Conservation (phyloP, 2,888 invertebrate genomes). For the Cephus nigrinus region DNA sequence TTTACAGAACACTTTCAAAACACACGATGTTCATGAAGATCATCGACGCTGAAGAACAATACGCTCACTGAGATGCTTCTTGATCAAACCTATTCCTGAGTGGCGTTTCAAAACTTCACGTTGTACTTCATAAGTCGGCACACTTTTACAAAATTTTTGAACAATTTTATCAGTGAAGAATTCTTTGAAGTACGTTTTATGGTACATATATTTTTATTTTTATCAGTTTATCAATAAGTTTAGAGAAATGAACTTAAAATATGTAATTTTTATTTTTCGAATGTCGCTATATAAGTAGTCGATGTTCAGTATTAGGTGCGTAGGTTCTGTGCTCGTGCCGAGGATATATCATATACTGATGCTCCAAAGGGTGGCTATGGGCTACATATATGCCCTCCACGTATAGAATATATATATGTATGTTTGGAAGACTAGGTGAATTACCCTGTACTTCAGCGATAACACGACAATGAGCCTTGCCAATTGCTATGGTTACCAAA, state of each 20-base stretch:
- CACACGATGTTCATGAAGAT: not conserved
- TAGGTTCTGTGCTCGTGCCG: slow-evolving; percentile 9
- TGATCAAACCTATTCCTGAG: not conserved
- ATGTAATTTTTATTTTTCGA: slow-evolving; percentile 4
- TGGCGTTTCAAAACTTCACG: not conserved
- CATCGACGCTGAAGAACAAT: not conserved
- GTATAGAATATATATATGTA: slow-evolving; percentile 8
- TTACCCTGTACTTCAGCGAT: not conserved
- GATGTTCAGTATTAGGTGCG: not conserved
- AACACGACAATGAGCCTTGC: not conserved
- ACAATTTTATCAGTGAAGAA: not conserved
- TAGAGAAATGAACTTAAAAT: not conserved
- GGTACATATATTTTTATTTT: not conserved
- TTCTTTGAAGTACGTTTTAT: not conserved
- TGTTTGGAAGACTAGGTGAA: not conserved
- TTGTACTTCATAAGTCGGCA: not conserved
- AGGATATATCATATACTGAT: slow-evolving; percentile 23
- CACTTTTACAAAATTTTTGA: not conserved
- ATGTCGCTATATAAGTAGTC: not conserved
- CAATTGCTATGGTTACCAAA: slow-evolving; percentile 20
- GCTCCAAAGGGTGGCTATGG: slow-evolving; percentile 3
- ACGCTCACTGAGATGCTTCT: not conserved
- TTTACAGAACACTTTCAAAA: not conserved
- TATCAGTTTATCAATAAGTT: not conserved
- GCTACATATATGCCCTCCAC: slow-evolving; percentile 9